phyloP scores from a whole-genome alignment of 2,888 invertebrate genomes.

The Spilosoma lubricipeda region DNA sequence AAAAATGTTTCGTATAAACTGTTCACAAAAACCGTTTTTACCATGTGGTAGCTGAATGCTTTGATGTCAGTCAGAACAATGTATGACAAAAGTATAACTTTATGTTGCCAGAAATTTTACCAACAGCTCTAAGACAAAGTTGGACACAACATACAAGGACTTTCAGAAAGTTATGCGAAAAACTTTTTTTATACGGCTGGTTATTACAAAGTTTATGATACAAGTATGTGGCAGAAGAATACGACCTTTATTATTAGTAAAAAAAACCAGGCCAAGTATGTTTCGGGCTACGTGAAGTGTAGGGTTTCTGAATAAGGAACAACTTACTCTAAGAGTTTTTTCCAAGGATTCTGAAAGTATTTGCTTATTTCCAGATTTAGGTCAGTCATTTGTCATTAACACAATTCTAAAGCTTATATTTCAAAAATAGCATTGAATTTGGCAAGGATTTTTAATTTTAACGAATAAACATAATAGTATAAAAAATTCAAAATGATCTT shows the following conservation, averaged over 20 bases:
- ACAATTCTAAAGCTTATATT: too few species aligned
- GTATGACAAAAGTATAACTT: background rate
- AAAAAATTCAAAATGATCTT: too few species aligned
- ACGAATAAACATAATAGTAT: too few species aligned
- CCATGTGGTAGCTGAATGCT: background rate
- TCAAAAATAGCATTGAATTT: too few species aligned
- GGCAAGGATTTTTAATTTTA: too few species aligned
- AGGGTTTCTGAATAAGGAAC: background rate
- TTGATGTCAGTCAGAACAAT: background rate
- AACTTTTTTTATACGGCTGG: background rate
- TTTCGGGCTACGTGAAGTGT: background rate
- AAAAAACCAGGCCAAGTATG: background rate
- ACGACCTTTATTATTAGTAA: background rate
- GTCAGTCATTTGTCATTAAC: too few species aligned
- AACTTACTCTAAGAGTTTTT: background rate
- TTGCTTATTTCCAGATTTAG: too few species aligned
- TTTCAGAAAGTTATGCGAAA: constrained; percentile 2
- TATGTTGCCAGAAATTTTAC: background rate
- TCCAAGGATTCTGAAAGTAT: too few species aligned
- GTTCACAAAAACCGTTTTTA: background rate
- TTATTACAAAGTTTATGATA: background rate
- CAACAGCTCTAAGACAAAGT: constrained; percentile 1
- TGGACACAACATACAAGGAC: constrained; percentile 19
- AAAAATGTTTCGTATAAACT: background rate
- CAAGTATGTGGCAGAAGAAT: background rate